Evolutionary conservation across 35 echinoderm and acorn worm genomes (phyloP).

Genomic region (Lytechinus variegatus): DNA sequence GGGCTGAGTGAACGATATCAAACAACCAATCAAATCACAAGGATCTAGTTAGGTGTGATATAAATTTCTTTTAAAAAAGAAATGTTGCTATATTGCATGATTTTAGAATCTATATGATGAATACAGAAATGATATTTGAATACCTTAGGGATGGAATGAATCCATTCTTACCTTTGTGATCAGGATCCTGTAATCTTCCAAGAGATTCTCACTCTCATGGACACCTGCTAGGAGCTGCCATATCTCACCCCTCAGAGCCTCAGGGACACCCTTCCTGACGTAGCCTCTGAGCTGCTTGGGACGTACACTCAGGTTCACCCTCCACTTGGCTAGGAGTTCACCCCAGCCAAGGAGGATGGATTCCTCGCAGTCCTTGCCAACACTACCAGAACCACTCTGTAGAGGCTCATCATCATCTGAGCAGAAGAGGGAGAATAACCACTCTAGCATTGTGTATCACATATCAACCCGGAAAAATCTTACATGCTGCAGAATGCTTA

Average conservation of each 20-base stretch:
- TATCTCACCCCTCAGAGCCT: slow-evolving; percentile 90
- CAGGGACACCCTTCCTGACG: slow-evolving; percentile 89
- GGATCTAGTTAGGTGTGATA: too few species aligned
- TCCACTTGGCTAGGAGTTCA: slow-evolving; percentile 84
- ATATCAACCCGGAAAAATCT: too few species aligned
- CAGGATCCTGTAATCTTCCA: slow-evolving; percentile 86
- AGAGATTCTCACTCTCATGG: slow-evolving; percentile 76
- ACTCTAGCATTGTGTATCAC: too few species aligned
- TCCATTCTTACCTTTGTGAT: slow-evolving; percentile 84
- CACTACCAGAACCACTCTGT: slow-evolving; percentile 90
- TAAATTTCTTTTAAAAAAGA: too few species aligned
- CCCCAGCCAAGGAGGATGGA: slow-evolving; percentile 87
- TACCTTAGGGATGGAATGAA: background rate
- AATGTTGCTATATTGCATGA: too few species aligned
- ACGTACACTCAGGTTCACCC: slow-evolving; percentile 62
- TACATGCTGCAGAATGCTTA: too few species aligned
- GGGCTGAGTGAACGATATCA: too few species aligned
- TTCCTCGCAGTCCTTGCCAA: slow-evolving; percentile 94
- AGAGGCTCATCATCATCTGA: slow-evolving; percentile 91
- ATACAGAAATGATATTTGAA: too few species aligned
- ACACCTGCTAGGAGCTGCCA: slow-evolving; percentile 95
- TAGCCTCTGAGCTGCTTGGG: slow-evolving; percentile 85
- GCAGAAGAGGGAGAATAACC: too few species aligned
- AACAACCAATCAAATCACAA: too few species aligned
- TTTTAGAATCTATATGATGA: too few species aligned